Conservation (phyloP, 1,140 invertebrate genomes). For the Drosophila micromelanica region DNA sequence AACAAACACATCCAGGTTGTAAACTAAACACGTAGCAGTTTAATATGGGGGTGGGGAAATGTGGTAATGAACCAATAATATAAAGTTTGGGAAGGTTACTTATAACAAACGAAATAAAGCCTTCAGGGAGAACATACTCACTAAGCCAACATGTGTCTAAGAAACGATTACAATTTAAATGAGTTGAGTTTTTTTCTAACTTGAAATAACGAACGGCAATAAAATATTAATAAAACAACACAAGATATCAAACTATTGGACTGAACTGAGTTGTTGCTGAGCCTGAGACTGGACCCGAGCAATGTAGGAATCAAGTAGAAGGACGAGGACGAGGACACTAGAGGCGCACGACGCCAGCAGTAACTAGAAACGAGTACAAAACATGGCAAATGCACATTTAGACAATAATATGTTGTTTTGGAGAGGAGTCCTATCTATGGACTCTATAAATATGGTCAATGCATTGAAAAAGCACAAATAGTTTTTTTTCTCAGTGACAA, state of each 20-base stretch:
- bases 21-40: not conserved
- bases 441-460: conserved; percentile 25
- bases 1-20: not conserved
- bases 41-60: conserved; percentile 14
- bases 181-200: conserved; percentile 48
- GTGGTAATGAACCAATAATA: conserved; percentile 22
- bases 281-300: conserved; percentile 54
- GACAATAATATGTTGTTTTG: conserved; percentile 24
- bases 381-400: conserved; percentile 45
- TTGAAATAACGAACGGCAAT: conserved; percentile 38
- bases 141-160: conserved; percentile 64
- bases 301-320: conserved; percentile 67
- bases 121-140: conserved; percentile 58
- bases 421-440: conserved; percentile 7
- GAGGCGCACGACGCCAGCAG: conserved; percentile 73
- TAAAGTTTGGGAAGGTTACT: conserved; percentile 5
- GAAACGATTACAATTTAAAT: conserved; percentile 48
- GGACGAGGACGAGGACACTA: conserved; percentile 49
- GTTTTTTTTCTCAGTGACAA: not conserved
- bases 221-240: conserved; percentile 48
- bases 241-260: conserved; percentile 51
- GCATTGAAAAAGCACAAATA: conserved; percentile 20
- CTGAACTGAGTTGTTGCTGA: conserved; percentile 42
- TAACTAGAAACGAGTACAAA: conserved; percentile 81
- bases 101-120: conserved; percentile 19